Percentiles rank a stretch among this genome's conserved stretches.
Conservation (phyloP, 30 jellyfish, hydroid and myxozoan species). For the Phacellophora camtschatica region DNA sequence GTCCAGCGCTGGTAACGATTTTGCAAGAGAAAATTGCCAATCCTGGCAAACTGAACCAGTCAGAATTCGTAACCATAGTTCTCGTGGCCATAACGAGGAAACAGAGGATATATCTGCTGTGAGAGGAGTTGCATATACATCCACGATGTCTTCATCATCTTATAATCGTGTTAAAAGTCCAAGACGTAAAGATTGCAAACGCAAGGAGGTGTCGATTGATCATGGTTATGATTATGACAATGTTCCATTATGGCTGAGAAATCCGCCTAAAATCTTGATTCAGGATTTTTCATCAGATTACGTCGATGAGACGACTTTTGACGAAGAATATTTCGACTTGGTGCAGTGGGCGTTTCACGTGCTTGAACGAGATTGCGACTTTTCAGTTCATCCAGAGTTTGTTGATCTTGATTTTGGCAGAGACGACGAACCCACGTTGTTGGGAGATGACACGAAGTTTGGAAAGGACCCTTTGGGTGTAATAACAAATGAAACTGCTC, state of each 20-base stretch:
- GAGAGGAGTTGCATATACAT: background rate
- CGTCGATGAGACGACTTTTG: conserved; percentile 55
- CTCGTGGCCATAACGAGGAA: background rate
- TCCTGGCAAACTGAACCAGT: conserved; percentile 20
- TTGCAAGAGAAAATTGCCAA: background rate
- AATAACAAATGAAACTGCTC: conserved; percentile 65
- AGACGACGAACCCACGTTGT: conserved; percentile 33
- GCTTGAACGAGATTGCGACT: conserved; percentile 34
- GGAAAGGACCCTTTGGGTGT: conserved; percentile 15
- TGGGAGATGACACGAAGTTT: background rate
- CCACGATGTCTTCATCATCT: background rate
- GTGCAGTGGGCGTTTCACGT: conserved; percentile 71
- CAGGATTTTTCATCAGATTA: conserved; percentile 67
- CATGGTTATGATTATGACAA: conserved; percentile 14
- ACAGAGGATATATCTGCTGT: conserved; percentile 6
- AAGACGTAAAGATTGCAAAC: conserved; percentile 6
- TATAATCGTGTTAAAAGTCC: conserved; percentile 13
- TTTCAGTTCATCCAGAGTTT: conserved; percentile 4
- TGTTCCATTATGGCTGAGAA: conserved; percentile 32
- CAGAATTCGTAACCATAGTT: conserved; percentile 7
- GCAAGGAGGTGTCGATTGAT: conserved; percentile 21
- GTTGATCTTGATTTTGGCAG: background rate
- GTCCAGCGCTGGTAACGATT: background rate
- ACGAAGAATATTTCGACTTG: conserved; percentile 54
- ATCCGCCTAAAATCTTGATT: conserved; percentile 60